Evolutionary conservation across 2,113 vertebrate species (phyloP), one percentile per base, ranked within the genome.

Genomic region (Takifugu bimaculatus): DNA sequence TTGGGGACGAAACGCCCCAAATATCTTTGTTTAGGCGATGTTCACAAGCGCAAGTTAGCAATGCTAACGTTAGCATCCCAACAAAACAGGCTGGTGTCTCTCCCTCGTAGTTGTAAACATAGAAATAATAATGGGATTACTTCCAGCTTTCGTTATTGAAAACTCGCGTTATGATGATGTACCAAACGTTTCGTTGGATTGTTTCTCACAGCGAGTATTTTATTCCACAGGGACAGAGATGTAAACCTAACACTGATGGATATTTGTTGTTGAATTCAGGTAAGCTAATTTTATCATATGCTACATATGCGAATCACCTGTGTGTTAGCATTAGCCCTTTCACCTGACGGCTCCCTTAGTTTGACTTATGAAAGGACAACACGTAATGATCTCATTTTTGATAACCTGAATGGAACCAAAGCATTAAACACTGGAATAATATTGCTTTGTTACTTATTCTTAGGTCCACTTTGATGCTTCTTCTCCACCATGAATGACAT

Each of bases 401-500:
- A 45, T 15, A 15, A 45, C 2, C 2, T 10, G 1, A 11, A 10
- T 35, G 9, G 11, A 39, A 39, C 35, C 35, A 39, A 39, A 39
- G 35, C 35, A 11, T 2, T 4, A 39, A 39, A 10, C 35, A 11
- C 7, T 4, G 32, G 1, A 35, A 6, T 10, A 39, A 11, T 10
- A 39, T 9, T 49, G 35, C 2, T 20, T 56, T 6, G 5, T 47
- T 42, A 13, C 53, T 61, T 28, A 2, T 6, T 50, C 12, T 0
- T 2, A 1, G 25, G 35, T 28, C 42, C 13, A 52, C n/a, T 27
- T 13, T 53, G 28, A 13, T 56, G 32, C 50, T 35, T 48, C 50
- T 35, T 48, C 25, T 47, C 12, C 66, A 99, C 95, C 78, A 99
- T 99, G 97, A 99, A 99, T 83, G 96, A 99, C 72, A 95, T 98